A percentile compares a stretch with the other conserved stretches of the same genome.
Evolutionary conservation across 2,797 vertebrate species (phyloP).

Genomic region (Hozukius guyotensis): DNA sequence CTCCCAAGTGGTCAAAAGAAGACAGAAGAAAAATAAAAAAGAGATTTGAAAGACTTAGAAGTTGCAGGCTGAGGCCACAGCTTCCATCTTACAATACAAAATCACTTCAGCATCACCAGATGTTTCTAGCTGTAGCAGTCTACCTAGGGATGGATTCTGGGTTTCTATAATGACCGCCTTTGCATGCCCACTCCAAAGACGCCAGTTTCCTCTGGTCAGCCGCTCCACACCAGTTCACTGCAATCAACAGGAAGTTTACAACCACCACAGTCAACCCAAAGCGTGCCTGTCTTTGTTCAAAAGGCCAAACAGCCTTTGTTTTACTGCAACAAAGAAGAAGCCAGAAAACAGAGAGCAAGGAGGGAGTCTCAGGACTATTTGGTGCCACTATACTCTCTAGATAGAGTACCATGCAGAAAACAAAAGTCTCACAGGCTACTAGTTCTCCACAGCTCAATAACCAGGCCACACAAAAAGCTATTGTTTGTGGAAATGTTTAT

Average conservation of each 20-base stretch:
- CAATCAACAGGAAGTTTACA: conserved; percentile 48
- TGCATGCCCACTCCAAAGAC: conserved; percentile 16
- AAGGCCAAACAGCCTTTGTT: conserved; percentile 52
- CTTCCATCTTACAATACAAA: neutral
- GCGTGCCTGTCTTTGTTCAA: conserved; percentile 44
- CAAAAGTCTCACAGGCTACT: conserved; percentile 5
- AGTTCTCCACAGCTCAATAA: conserved; percentile 31
- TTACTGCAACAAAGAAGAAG: conserved; percentile 44
- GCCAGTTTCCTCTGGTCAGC: conserved; percentile 5
- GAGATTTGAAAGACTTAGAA: neutral
- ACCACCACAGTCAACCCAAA: conserved; percentile 18
- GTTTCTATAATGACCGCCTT: conserved; percentile 10
- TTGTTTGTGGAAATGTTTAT: conserved; percentile 58
- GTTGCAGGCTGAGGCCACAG: neutral
- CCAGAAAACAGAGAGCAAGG: conserved; percentile 16
- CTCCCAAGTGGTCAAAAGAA: neutral
- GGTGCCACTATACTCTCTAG: conserved; percentile 13
- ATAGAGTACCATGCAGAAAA: conserved; percentile 13
- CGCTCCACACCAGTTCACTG: neutral
- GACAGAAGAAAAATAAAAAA: neutral
- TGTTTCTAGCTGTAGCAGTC: neutral
- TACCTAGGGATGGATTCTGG: neutral
- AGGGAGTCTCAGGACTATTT: conserved; percentile 39
- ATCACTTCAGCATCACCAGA: neutral
- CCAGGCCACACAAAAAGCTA: conserved; percentile 42